Evolutionary conservation across 2,888 invertebrate genomes (phyloP), one percentile per base, ranked within the genome.

Genomic region (Eudasyphora cyanicolor): DNA sequence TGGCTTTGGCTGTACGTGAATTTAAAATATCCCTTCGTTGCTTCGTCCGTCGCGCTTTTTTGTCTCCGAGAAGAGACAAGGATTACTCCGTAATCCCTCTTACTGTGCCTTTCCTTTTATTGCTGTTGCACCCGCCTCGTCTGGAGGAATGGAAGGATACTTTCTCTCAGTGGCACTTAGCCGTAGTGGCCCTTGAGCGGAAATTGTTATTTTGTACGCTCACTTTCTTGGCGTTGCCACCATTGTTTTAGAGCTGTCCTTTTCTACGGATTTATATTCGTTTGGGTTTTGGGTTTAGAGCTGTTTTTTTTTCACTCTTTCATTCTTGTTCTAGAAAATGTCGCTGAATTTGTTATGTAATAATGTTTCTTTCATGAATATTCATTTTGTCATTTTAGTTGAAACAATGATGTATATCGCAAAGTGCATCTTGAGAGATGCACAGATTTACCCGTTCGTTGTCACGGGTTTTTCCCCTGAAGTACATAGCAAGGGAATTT

Each of bases 311-410:
- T 10, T 45, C 45, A 45, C n/a, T n/a, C n/a, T n/a, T n/a, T n/a
- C n/a, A 0, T 69, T 71, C 21, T 76, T 32, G 24, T 14, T 60
- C 24, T 57, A 29, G 17, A 62, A 73, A 49, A 57, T 84, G 84
- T 82, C 81, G 78, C 73, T 84, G 85, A 79, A 73, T 82, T 85
- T 82, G 82, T 85, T 82, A 76, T 86, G 85, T 85, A 78, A 81
- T 76, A 84, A 84, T 79, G 73, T 81, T 45, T 8, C 4, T 32
- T 32, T 80, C 81, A 84, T 84, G 81, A 81, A 84, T 84, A 84
- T 84, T 84, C 84, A 84, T 81, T 78, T 81, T 81, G 84, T 81
- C 78, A 84, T 84, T 84, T 84, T 76, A 84, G 81, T 42, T 73
- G 78, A 84, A 84, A 84, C 84, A 84, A 84, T 84, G 81, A 84